Percentiles rank a stretch among this genome's conserved stretches.
Evolutionary conservation across 2,113 vertebrate genomes (phyloP).

Genomic region (Galeopterus variegatus): DNA sequence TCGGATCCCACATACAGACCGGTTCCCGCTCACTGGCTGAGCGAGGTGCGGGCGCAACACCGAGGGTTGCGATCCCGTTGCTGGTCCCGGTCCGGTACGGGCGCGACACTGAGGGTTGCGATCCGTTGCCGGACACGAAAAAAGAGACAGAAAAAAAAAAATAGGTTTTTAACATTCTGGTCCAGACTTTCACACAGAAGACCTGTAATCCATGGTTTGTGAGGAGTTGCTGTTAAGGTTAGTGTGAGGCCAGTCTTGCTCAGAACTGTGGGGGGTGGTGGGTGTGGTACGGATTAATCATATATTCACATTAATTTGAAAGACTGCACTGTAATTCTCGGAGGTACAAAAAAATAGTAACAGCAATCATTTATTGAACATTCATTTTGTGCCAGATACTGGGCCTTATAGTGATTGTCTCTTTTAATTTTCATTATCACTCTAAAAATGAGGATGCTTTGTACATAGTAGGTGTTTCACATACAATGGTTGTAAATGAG

Average conservation of each 20-base stretch:
- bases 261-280: background rate
- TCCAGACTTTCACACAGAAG: background rate
- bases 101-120: too few species aligned
- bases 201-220: background rate
- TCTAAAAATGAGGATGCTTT: background rate
- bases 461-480: background rate
- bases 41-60: too few species aligned
- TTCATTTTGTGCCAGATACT: background rate
- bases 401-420: background rate
- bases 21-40: too few species aligned
- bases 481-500: background rate
- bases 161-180: background rate
- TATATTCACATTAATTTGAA: background rate
- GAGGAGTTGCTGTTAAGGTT: background rate
- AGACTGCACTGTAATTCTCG: background rate
- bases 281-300: background rate
- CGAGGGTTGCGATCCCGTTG: too few species aligned
- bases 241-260: background rate
- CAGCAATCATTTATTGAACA: background rate
- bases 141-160: too few species aligned
- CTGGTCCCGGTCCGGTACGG: too few species aligned
- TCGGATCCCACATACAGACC: too few species aligned
- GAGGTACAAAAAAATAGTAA: background rate
- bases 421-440: background rate
- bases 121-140: too few species aligned